Evolutionary conservation across 2,888 invertebrate species (phyloP).

Genomic region (Drosophila tanythrix): DNA sequence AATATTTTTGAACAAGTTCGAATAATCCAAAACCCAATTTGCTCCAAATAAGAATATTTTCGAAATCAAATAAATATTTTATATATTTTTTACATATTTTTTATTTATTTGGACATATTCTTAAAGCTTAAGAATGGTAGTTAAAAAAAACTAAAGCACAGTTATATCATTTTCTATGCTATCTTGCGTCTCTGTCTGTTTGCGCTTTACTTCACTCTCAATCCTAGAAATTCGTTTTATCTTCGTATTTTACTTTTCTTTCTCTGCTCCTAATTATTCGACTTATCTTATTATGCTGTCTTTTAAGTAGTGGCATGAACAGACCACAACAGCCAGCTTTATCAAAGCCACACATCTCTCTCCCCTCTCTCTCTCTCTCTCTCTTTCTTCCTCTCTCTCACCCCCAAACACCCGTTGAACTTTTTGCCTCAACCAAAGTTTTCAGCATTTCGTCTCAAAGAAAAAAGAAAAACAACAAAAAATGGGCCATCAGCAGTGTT

Average conservation of each 20-base stretch:
- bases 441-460: not conserved
- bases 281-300: constrained; percentile 3
- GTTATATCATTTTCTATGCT: not conserved
- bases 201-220: not conserved
- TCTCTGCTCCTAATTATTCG: constrained; percentile 2
- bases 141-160: not conserved
- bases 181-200: not conserved
- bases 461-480: constrained; percentile 9
- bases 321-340: constrained; percentile 13
- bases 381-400: too few species aligned
- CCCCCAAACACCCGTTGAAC: not conserved
- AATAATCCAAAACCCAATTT: fast-evolving
- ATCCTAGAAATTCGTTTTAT: not conserved
- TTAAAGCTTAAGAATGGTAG: too few species aligned
- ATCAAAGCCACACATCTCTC: not conserved
- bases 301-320: constrained; percentile 3
- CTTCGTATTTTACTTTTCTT: not conserved
- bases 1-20: not conserved
- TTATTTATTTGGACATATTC: fast-evolving
- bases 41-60: not conserved
- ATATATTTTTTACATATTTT: not conserved
- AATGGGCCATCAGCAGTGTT: constrained; percentile 71
- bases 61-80: not conserved
- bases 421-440: constrained; percentile 5
- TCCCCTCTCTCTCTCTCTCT: not conserved